These are phyloP conservation scores for Drosophila sordidapex DNA, from an alignment of 2,888 invertebrate genomes.

Conservation along the genomic window DNA sequence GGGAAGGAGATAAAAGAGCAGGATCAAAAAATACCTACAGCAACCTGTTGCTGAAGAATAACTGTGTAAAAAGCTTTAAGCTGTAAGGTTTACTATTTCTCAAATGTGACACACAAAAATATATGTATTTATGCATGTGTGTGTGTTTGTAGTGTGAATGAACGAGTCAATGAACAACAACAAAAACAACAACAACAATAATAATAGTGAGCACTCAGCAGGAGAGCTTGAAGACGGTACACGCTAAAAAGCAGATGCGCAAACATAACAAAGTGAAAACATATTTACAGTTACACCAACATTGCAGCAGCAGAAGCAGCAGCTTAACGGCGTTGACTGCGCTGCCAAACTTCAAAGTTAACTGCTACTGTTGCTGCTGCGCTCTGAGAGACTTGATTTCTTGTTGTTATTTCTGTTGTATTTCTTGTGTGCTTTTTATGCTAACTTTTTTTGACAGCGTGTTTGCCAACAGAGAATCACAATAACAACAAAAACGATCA, in stretches of 20 bases:
- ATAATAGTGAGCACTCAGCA: constrained; percentile 21
- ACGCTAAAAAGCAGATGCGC: constrained; percentile 70
- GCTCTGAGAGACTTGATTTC: constrained; percentile 57
- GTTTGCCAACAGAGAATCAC: constrained; percentile 58
- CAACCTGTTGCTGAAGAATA: constrained; percentile 62
- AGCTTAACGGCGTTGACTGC: constrained; percentile 5
- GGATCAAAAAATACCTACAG: constrained; percentile 14
- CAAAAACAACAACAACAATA: constrained; percentile 31
- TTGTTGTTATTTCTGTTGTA: constrained; percentile 14
- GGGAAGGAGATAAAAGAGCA: constrained; percentile 7
- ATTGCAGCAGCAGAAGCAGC: constrained; percentile 24
- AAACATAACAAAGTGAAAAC: constrained; percentile 79
- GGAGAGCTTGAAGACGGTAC: constrained; percentile 42
- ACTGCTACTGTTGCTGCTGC: constrained; percentile 61
- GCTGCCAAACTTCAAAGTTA: constrained; percentile 43
- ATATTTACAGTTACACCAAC: constrained; percentile 75
- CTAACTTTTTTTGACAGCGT: constrained; percentile 58
- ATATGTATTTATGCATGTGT: background rate
- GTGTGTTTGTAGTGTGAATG: constrained; percentile 54
- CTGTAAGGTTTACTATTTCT: constrained; percentile 54
- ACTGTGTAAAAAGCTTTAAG: constrained; percentile 37
- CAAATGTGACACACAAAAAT: constrained; percentile 36
- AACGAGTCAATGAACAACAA: constrained; percentile 69
- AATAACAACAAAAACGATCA: constrained; percentile 35
- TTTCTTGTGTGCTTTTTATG: constrained; percentile 43